Base-by-base conservation (phyloP, 35 echinoderm and acorn worm genomes). In the Amphiura filiformis region DNA sequence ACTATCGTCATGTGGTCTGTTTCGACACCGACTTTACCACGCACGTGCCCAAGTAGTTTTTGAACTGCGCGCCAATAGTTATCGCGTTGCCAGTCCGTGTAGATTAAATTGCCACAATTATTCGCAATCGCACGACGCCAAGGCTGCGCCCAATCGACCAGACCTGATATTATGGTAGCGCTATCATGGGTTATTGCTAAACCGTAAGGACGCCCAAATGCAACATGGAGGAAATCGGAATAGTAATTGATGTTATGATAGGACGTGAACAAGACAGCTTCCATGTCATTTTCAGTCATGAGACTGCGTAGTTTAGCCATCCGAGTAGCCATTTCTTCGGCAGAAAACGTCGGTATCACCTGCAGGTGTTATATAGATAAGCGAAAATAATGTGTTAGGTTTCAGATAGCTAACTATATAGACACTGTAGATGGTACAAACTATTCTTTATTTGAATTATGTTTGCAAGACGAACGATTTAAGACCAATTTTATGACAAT, bases 171-270 rank as follows among this genome's bases (percentile, higher is more conserved):
- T 41, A 57, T 83, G 18, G 81, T 86, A 0, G 91, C 83, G 17
- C 92, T 92, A 23, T 98, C 96, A 49, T 84, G 85, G 26, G 96
- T 98, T 9, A 98, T 87, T 18, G 94, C 90, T 14, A 94, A 82
- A 23, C 92, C 96, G 31, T 89, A 98, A 1, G 92, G 86, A 12
- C 96, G 81, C 36, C 96, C 96, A 70, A 98, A 98, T 7, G 86
- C 32, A 87, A 81, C 86, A 39, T 94, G 92, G 30, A 98, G 47
- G 49, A 98, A 94, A 78, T 98, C 96, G 0, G 92, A 94, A 57
- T 91, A 94, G 78, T 98, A 98, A 26, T 98, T 98, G 38, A 98
- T 82, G 57, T 89, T 94, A 42, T 98, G 96, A 39, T 84, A 56
- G 49, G 96, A 98, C 11, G 96, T 98, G 77, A 98, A 94, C 1